Base-by-base conservation (phyloP, 1,140 invertebrate species). In the Ptiloglossa arizonensis region DNA sequence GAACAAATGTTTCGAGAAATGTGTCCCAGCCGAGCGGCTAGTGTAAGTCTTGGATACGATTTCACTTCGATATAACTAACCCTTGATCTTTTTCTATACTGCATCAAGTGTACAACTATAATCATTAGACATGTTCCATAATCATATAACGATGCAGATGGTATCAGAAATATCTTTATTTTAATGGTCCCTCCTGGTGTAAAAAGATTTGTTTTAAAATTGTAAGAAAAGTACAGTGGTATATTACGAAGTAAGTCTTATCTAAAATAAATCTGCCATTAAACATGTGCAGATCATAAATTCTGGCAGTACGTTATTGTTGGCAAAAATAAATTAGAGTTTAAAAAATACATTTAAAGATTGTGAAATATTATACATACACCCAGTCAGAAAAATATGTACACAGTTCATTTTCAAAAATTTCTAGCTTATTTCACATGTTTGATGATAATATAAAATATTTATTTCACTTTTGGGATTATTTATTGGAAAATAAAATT, bases 1-100 rank as follows among this genome's bases (percentile, higher is more conserved):
- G 93, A 94, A 91, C 90, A 93, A 89, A 93, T 95, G 87, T 95
- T 94, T 93, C 93, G 93, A 90, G 91, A 94, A 92, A 87, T 95
- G 82, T 94, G 94, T 92, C 95, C 95, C 79, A 93, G 93, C 86
- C 91, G 90, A 93, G 94, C 92, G 68, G 93, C 95, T 83, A 94
- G 93, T 90, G 94, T 95, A 94, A 94, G 93, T 94, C 86, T 90
- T 89, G 87, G 88, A 88, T 92, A 89, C 87, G 89, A 92, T 88
- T 88, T 88, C 82, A 82, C 84, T 89, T 87, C 86, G 87, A 87
- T 79, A 83, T 88, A 89, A 92, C 87, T 91, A 91, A 91, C 86
- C 85, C 72, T 82, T 84, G 84, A 86, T 82, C 80, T 89, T 86
- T 86, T 89, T 88, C 80, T 85, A 88, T 89, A 89, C 80, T 82